Base-by-base conservation (phyloP, 2,888 invertebrate species). In the Sphecodes monilicornis region DNA sequence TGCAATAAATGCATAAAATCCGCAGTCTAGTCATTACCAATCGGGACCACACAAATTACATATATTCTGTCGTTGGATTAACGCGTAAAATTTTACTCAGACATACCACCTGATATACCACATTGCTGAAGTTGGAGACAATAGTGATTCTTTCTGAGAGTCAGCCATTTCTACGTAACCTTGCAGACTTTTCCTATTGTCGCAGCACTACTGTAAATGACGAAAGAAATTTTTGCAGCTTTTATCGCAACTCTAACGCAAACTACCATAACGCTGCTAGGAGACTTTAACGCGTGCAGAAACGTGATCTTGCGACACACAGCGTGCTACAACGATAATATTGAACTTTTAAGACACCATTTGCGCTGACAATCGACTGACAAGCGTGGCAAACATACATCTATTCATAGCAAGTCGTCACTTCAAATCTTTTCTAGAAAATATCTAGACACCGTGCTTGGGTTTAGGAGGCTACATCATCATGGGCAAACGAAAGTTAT, bases 231-330 rank as follows among this genome's bases (percentile, higher is more conserved):
- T 54, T 54, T 3, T 1, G 11, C 54, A 54, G 54, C n/a, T 54
- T 54, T 54, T 54, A n/a, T 54, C 54, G n/a, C n/a, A 54, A n/a
- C n/a, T 54, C n/a, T n/a, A 54, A n/a, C 54, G n/a, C 54, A 54
- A 22, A 54, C 54, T 54, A n/a, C 32, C 13, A 26, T 22, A 16
- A 22, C 50, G 32, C 32, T 39, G 10, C 26, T 13, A 5, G 70
- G 76, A 32, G 76, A 80, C 57, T 76, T 76, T 29, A 13, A 76
- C 0, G 39, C 46, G 10, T 4, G 57, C 69, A 39, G 4, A 69
- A n/a, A 22, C 57, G 76, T 46, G 60, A n/a, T 26, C 10, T 10
- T 43, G 32, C 68, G 22, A 18, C 26, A 41, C 11, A 3, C 26
- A 3, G 18, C 64, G 22, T 0, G 64, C 6, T 36, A 22, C 22